Conservation (phyloP, 2,888 invertebrate genomes). For the Yponomeuta sedellus region DNA sequence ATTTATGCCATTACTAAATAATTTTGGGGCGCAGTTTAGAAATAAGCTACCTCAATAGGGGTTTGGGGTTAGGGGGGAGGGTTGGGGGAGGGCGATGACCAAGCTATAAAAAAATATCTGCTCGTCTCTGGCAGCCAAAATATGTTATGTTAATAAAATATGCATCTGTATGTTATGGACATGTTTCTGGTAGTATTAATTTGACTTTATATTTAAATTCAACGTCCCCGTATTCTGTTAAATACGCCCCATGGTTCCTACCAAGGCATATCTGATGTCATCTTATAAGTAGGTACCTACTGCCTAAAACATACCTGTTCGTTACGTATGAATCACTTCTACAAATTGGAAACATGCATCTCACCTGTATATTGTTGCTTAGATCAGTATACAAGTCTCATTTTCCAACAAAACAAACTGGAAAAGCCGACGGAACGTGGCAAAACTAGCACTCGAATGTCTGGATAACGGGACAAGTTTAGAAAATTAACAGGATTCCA, state of each 20-base stretch:
- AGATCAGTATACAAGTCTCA: constrained; percentile 30
- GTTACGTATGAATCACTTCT: background rate
- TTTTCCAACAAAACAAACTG: constrained; percentile 28
- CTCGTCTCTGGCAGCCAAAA: no score
- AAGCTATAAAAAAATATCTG: no score
- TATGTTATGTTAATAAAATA: no score
- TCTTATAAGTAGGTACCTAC: background rate
- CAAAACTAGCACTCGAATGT: constrained; percentile 32
- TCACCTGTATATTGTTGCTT: constrained; percentile 26
- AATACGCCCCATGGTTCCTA: background rate
- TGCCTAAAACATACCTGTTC: background rate
- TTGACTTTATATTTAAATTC: no score
- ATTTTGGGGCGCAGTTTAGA: no score
- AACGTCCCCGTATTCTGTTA: no score
- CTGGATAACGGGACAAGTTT: constrained; percentile 36
- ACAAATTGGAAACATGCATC: background rate
- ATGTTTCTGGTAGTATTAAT: no score
- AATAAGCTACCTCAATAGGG: no score
- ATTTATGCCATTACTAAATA: no score
- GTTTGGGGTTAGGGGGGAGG: no score
- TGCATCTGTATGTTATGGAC: no score
- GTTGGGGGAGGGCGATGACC: no score
- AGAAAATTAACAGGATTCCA: background rate
- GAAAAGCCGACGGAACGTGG: constrained; percentile 51
- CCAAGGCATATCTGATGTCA: background rate